Base-by-base conservation (phyloP, 1,140 invertebrate species). In the Bombus turneri region DNA sequence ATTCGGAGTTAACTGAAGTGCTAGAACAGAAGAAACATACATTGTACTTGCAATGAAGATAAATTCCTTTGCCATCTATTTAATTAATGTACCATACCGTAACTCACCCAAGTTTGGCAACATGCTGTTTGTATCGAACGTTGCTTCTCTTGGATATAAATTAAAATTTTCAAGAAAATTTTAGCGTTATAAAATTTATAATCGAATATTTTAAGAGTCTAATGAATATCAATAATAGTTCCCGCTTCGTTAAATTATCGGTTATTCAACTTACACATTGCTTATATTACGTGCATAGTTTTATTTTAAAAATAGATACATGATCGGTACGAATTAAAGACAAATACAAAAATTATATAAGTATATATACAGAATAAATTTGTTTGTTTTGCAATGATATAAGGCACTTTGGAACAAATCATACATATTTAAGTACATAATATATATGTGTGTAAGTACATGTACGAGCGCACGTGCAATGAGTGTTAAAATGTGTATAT, bases 321-420 rank as follows among this genome's bases (percentile, higher is more conserved):
- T 86, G 75, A 90, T 88, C 82, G 86, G 81, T 85, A 90, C 87
- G 81, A 77, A 87, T 90, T 82, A 77, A 91, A 90, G 88, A 87
- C 90, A 91, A 94, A 90, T 94, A 94, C 91, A 95, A 95, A 89
- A 94, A 94, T 92, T 84, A 90, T 94, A 93, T 86, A 53, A 53
- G 47, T 53, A 81, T 91, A 93, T 88, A 84, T 91, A 93, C 90
- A 94, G 86, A 93, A 87, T 86, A 79, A 81, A 77, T 84, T 86
- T 72, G n/a, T 75, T 85, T 77, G 22, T 75, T 68, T 57, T 80
- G 86, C 87, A 89, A 91, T 88, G 87, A 93, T 90, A 88, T 93
- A 95, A 95, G 94, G 94, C 94, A 94, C 94, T 94, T 95, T 94
- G 94, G 93, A 94, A 94, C 90, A 92, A 91, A 87, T 92, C 86